Base-by-base conservation (phyloP, 2,113 vertebrate species). In the Clarias batrachus region DNA sequence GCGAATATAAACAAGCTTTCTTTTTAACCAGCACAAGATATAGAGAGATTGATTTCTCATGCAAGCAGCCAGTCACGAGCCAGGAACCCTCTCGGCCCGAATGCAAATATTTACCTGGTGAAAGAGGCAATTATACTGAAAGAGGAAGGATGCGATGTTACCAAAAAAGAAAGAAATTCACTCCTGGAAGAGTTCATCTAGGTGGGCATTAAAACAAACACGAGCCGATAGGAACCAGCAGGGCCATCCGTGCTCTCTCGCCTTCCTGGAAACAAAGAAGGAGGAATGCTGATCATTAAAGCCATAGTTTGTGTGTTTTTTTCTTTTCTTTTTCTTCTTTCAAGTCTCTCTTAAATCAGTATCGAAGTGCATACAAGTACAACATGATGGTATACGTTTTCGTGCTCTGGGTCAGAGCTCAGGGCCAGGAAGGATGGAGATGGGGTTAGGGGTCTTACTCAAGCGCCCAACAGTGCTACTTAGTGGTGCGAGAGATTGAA, bases 21-120 rank as follows among this genome's bases (percentile, higher is more conserved):
- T 60, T 80, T 80, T 60, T 80, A 80, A 60, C 33, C 27, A 80
- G 60, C 57, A 60, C 78, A 33, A 80, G n/a, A 30, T 13, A 80
- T 21, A 80, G 17, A 37, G 78, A 0, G 19, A 23, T 37, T 80
- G 56, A 80, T 80, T 80, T 80, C 56, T 80, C 56, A 60, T 60
- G 78, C 9, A 33, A 21, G 2, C n/a, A 33, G 56, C 7, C 16
- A 12, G 56, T 80, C 77, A 19, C 19, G 0, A 80, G 27, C 17
- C 17, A 27, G 48, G 52, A 78, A 21, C 16, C 17, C 19, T 6
- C 6, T 3, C 48, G 2, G 57, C 11, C 57, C 2, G 30, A 37
- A 37, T 79, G 77, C 78, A 25, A 62, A 81, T 62, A 41, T 81
- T 81, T 80, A 60, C 57, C 56, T 25, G 57, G 27, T 37, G n/a